Conservation (phyloP, 2,113 vertebrate genomes). For the Oxyura jamaicensis region DNA sequence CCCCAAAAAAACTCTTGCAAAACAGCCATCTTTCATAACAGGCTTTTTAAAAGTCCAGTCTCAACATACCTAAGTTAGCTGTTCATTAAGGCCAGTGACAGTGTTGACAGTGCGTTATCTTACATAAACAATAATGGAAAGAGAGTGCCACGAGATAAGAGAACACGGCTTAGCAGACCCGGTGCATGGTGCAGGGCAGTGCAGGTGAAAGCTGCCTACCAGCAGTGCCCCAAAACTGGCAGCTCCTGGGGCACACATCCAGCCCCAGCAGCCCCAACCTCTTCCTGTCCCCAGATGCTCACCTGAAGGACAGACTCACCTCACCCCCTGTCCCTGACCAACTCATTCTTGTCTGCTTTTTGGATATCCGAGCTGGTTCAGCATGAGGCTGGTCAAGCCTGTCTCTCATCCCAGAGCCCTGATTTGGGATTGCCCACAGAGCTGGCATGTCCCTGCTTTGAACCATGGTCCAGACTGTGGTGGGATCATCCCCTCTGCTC, state of each 20-base stretch:
- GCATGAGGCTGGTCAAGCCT: not conserved
- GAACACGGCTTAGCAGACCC: not conserved
- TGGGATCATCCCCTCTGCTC: not conserved
- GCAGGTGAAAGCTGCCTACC: not conserved
- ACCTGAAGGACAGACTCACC: not conserved
- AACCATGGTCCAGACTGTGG: not conserved
- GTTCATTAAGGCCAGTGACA: not conserved
- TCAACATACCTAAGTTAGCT: not conserved
- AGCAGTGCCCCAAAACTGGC: not conserved
- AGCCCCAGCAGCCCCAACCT: not conserved
- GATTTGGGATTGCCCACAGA: accelerated
- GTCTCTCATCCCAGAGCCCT: not conserved
- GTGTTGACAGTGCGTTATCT: not conserved
- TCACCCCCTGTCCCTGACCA: not conserved
- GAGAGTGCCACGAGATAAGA: not conserved
- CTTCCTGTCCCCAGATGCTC: not conserved
- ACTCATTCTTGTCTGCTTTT: not conserved
- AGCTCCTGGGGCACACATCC: not conserved
- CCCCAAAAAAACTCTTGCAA: not conserved
- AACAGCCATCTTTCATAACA: not conserved
- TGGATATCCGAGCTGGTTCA: not conserved
- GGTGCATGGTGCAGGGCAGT: not conserved
- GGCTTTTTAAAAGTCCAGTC: not conserved
- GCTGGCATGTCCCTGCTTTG: not conserved
- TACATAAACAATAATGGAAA: not conserved